A percentile compares a stretch with the other conserved stretches of the same genome.
phyloP scores from a whole-genome alignment of 2,113 vertebrate genomes.

The Procapra przewalskii region DNA sequence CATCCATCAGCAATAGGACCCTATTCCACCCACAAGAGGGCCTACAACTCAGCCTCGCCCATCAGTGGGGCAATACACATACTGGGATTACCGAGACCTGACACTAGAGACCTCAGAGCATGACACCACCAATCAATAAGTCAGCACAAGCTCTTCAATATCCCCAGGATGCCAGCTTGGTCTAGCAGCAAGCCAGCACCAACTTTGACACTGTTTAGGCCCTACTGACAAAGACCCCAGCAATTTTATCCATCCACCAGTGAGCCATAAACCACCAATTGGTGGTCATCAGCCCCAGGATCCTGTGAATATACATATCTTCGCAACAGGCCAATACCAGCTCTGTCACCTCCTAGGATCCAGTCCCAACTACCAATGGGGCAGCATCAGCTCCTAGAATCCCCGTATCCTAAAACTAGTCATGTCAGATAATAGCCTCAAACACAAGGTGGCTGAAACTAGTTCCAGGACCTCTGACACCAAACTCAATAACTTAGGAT shows the following conservation, averaged over 20 bases:
- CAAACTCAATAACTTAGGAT: not conserved
- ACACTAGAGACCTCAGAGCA: not conserved
- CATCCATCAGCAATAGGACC: not conserved
- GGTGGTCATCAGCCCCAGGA: not conserved
- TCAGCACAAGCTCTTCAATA: not conserved
- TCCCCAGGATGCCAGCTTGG: fast-evolving
- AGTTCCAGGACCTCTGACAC: not conserved
- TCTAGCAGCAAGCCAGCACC: not conserved
- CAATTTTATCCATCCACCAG: not conserved
- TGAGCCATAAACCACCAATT: not conserved
- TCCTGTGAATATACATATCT: not conserved
- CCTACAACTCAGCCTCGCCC: not conserved
- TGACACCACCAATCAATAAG: not conserved
- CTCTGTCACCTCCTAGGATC: not conserved
- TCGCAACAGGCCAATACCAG: not conserved
- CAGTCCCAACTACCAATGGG: not conserved
- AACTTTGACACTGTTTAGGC: not conserved
- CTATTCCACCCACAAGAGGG: not conserved
- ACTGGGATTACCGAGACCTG: not conserved
- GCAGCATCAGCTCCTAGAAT: not conserved
- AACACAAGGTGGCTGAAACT: not conserved
- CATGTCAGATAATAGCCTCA: not conserved
- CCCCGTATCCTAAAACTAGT: not conserved
- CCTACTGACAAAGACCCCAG: not conserved
- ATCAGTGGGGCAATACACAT: not conserved